Evolutionary conservation across 2,888 invertebrate genomes (phyloP).

Genomic region (Heliconius erato): DNA sequence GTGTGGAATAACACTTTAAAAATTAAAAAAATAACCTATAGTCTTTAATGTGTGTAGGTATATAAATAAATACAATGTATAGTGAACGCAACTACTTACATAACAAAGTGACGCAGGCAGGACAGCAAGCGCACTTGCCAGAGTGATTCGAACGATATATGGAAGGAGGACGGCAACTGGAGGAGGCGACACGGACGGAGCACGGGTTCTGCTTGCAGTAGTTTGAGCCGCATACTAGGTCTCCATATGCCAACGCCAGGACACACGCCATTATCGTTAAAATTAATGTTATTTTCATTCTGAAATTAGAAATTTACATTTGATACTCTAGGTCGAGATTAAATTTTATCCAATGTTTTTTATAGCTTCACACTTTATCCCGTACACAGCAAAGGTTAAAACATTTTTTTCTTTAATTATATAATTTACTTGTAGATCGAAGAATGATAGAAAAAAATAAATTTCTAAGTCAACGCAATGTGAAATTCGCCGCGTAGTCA

Average conservation of each 20-base stretch:
- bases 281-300: slow-evolving; percentile 73
- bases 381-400: not conserved
- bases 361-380: no score
- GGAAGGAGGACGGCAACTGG: slow-evolving; percentile 68
- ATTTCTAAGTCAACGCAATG: no score
- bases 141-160: slow-evolving; percentile 72
- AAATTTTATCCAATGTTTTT: not conserved
- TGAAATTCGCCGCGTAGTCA: no score
- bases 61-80: not conserved
- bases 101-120: slow-evolving; percentile 76
- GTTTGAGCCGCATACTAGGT: slow-evolving; percentile 74
- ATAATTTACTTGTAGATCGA: not conserved
- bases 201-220: slow-evolving; percentile 79
- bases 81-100: slow-evolving; percentile 60
- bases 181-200: slow-evolving; percentile 57
- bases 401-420: not conserved
- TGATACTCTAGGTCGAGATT: not conserved
- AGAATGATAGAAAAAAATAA: no score
- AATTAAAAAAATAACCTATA: no score
- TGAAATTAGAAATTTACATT: slow-evolving; percentile 44
- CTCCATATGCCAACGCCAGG: slow-evolving; percentile 68
- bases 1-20: no score
- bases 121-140: slow-evolving; percentile 81
- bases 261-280: slow-evolving; percentile 68
- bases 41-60: not conserved